Evolutionary conservation across 2,888 invertebrate species (phyloP), one percentile per base, ranked within the genome.

Genomic region (Temnothorax unifasciatus): DNA sequence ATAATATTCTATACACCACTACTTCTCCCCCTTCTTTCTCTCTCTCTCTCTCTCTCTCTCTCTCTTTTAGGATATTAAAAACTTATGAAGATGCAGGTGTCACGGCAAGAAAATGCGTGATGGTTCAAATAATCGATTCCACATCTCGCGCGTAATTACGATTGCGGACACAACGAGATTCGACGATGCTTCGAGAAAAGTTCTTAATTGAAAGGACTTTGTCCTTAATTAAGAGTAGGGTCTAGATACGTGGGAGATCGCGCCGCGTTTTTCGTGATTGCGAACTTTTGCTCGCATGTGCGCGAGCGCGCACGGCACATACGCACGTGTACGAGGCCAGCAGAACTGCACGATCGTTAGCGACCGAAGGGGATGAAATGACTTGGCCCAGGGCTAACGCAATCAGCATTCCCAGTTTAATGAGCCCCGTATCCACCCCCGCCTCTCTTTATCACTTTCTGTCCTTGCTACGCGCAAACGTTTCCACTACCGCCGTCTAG

Each of bases 341-440:
- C 88, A 89, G 87, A 92, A 90, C 91, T 90, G 88, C 90, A 89
- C 85, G 88, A 89, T 90, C 92, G 90, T 93, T 93, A 91, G 90
- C 89, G 91, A 88, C 86, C 86, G 87, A 89, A 88, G 89, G 88
- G 89, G 85, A 85, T 77, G 91, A 88, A 88, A 90, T 89, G 90
- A 90, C 90, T 91, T 83, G 90, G 47, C 89, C 89, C 88, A 87
- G 85, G 91, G 91, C 91, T 93, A 94, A 93, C 91, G 93, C 93
- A 94, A 94, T 94, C 93, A 93, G 93, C 94, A 93, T 94, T 94
- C 94, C 92, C 88, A 87, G 91, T 93, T 93, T 93, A 94, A 94
- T 93, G 94, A 93, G 94, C 93, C 92, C 89, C 88, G 88, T 91
- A 92, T 92, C 88, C 90, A 81, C 84, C 86, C 85, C 74, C 89